Percentiles rank a stretch among this genome's conserved stretches.
Evolutionary conservation across 2,797 vertebrate species (phyloP).

Genomic region (Pygocentrus nattereri): DNA sequence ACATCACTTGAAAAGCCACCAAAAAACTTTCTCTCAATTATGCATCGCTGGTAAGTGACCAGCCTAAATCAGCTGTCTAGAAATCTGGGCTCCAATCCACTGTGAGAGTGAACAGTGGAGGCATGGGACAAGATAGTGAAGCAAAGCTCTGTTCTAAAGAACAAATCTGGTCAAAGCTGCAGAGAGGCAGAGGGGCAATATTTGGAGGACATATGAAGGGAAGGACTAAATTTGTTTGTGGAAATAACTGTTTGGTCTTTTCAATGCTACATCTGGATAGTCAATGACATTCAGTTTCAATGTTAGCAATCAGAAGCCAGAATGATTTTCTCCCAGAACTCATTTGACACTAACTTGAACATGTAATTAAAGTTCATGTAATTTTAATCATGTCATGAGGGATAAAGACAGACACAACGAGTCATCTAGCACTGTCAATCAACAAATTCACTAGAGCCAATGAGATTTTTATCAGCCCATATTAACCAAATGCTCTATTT

Average conservation of each 20-base stretch:
- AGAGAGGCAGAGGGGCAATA: background rate
- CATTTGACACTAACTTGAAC: conserved; percentile 27
- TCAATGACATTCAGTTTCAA: background rate
- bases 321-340: conserved; percentile 1
- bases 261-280: background rate
- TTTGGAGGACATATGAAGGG: background rate
- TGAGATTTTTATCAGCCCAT: background rate
- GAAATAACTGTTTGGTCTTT: background rate
- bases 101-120: conserved; percentile 5
- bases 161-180: conserved; percentile 6
- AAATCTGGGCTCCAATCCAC: background rate
- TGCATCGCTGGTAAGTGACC: conserved; percentile 14
- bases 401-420: conserved; percentile 25
- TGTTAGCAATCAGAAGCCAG: background rate
- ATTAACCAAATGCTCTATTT: conserved; percentile 24
- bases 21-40: conserved; percentile 9
- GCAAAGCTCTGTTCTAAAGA: conserved; percentile 28
- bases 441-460: conserved; percentile 23
- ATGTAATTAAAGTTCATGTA: conserved; percentile 33
- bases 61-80: background rate
- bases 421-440: conserved; percentile 24
- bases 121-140: conserved; percentile 8
- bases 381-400: conserved; percentile 20
- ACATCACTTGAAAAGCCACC: background rate
- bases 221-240: background rate